These are phyloP conservation scores for Halcyon senegalensis DNA, from an alignment of 2,113 vertebrate species.

Conservation along the genomic window DNA sequence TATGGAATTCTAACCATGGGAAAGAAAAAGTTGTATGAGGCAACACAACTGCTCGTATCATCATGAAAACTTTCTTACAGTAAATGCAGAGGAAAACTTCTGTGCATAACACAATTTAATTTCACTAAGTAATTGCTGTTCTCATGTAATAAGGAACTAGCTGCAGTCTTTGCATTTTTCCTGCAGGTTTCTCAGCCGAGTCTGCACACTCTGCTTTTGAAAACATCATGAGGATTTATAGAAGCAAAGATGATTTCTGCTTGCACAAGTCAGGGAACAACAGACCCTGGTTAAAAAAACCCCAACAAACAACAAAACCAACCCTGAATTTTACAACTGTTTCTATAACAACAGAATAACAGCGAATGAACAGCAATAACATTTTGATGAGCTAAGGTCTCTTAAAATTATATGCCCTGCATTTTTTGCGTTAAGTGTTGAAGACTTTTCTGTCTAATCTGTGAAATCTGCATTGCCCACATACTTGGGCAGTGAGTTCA, in stretches of 20 bases:
- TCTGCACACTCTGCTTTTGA: background rate
- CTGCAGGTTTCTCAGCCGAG: accelerated
- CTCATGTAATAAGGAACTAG: accelerated
- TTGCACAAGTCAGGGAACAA: background rate
- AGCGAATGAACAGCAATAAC: accelerated
- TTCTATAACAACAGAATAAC: background rate
- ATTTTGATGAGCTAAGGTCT: background rate
- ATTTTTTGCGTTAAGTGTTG: background rate
- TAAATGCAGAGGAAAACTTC: background rate
- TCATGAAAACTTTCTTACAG: background rate
- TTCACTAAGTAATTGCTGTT: background rate
- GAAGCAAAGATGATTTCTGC: background rate
- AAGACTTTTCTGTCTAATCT: background rate
- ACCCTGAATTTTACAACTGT: background rate
- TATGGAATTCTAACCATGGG: background rate
- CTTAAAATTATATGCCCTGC: background rate
- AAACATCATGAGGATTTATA: background rate
- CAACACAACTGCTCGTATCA: background rate
- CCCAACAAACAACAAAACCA: background rate
- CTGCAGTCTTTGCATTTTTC: accelerated
- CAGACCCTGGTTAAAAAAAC: background rate
- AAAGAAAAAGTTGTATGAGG: background rate
- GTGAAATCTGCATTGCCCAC: background rate
- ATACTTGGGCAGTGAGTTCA: background rate
- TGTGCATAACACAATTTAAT: background rate